Base-by-base conservation (phyloP, 1,140 invertebrate species). In the Conus betulinus region DNA sequence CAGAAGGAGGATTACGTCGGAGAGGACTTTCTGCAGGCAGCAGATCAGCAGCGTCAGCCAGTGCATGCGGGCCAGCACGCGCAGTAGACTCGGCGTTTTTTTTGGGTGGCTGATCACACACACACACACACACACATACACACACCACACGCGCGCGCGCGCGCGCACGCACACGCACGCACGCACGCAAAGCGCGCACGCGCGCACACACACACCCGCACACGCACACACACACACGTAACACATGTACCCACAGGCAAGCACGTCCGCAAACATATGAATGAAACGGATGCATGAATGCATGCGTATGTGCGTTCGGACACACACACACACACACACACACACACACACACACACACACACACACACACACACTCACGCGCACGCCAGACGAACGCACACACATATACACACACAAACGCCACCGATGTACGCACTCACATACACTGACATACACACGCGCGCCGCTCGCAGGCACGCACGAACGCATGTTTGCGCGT, bases 311-410 rank as follows among this genome's bases (percentile, higher is more conserved):
- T n/a, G n/a, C n/a, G n/a, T n/a, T n/a, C n/a, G n/a, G n/a, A 78
- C 74, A 39, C 74, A 78, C 74, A 78, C 23, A 39, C 74, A 78
- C 74, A 78, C 23, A 78, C 74, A 78, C 74, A 78, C 74, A 78
- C n/a, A n/a, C n/a, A n/a, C n/a, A n/a, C n/a, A n/a, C n/a, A n/a
- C n/a, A n/a, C n/a, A n/a, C n/a, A n/a, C n/a, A n/a, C n/a, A n/a
- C n/a, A n/a, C n/a, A n/a, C n/a, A n/a, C n/a, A n/a, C n/a, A n/a
- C n/a, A n/a, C 74, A 78, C 74, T 39, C 67, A 71, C 74, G 39
- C 23, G 39, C 74, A 78, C 74, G 39, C n/a, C n/a, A n/a, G n/a
- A n/a, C n/a, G n/a, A n/a, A n/a, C n/a, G n/a, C 74, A 78, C 74
- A 78, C 74, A 78, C 74, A 51, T 5, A 78, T 25, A 78, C 74